Conservation (phyloP, 2,113 vertebrate species). For the Cettia cetti region DNA sequence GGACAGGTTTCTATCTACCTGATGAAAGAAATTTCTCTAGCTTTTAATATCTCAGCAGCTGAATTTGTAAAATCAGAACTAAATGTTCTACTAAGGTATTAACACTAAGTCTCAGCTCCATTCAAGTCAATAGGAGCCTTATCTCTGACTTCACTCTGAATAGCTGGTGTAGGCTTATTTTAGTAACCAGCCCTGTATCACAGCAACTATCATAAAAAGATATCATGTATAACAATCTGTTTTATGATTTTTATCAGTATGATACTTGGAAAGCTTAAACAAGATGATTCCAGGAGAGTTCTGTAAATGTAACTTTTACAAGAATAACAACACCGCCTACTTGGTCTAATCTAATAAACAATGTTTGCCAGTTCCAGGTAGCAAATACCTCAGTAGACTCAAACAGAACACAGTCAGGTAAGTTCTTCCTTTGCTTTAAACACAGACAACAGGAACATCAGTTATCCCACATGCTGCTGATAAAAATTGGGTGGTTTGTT, state of each 20-base stretch:
- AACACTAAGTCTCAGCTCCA: background rate
- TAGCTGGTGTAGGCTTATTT: background rate
- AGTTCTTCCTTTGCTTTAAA: background rate
- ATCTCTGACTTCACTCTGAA: background rate
- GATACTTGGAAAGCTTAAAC: background rate
- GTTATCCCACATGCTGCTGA: background rate
- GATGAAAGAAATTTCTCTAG: background rate
- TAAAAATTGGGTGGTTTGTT: background rate
- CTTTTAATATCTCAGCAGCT: background rate
- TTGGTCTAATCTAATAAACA: background rate
- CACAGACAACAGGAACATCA: background rate
- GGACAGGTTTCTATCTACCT: background rate
- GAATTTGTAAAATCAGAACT: background rate
- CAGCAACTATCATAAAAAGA: background rate
- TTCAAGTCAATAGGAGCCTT: background rate
- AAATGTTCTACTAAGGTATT: background rate
- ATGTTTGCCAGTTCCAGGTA: background rate
- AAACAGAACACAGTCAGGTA: background rate
- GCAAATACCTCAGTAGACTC: background rate
- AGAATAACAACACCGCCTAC: accelerated
- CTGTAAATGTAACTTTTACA: background rate
- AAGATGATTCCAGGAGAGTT: background rate
- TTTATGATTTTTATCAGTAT: background rate
- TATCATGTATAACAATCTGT: background rate
- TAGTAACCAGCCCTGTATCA: background rate